Evolutionary conservation across 2,888 invertebrate genomes (phyloP), one percentile per base, ranked within the genome.

Genomic region (Drosophila engyochracea): DNA sequence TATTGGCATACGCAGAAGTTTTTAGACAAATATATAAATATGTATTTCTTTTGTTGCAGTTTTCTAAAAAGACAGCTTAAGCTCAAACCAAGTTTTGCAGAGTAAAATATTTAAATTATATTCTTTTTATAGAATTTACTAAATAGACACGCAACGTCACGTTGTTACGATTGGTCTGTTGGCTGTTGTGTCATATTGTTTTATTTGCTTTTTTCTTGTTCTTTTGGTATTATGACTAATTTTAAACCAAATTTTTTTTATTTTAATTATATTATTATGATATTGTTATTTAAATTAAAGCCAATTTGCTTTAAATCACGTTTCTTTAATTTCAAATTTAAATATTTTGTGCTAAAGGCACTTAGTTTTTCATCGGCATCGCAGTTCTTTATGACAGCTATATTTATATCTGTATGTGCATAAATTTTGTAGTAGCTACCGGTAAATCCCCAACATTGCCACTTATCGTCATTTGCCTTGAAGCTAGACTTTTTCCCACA

Each of bases 391-490:
- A 39, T 58, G n/a, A 31, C n/a, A 41, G 57, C 39, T n/a, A 7
- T 2, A 30, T n/a, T 35, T 16, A 22, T 47, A 25, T 47, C 31
- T 33, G 3, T 22, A 16, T 16, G 16, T 25, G 25, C 19, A 28
- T 37, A 19, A 12, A 37, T 19, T 19, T 30, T 41, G 58, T 58
- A 41, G 58, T 41, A 44, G 41, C 31, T 33, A 16, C 65, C 60
- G 66, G 70, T 70, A 72, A 76, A 79, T 82, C 63, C 76, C 74
- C 65, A 49, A 59, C 66, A 69, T 57, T 54, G 76, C 86, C 77
- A 90, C 81, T 83, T 83, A 85, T 78, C 71, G 79, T 73, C 79
- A 81, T 83, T 81, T 91, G 88, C 81, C 81, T 89, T 90, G 84
- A 78, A 74, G 70, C 78, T 44, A 49, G 31, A 57, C 62, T 73